Percentiles rank a stretch among this genome's conserved stretches.
Evolutionary conservation across 2,113 vertebrate species (phyloP).

Genomic region (Oncorhynchus nerka): DNA sequence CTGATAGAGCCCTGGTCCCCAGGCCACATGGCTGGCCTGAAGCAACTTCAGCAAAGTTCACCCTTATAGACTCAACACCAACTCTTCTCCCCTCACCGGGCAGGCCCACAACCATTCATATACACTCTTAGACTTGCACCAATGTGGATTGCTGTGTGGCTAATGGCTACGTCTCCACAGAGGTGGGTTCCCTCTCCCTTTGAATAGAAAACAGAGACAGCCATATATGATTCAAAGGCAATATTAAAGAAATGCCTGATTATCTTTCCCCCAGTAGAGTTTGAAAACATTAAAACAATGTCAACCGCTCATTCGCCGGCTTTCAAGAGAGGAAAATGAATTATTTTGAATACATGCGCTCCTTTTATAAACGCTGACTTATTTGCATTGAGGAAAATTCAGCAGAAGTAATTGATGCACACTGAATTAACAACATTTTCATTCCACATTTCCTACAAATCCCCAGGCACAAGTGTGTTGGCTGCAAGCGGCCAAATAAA

Average conservation of each 20-base stretch:
- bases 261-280: constrained; percentile 52
- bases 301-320: constrained; percentile 85
- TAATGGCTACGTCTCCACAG: constrained; percentile 75
- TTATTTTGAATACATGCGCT: constrained; percentile 92
- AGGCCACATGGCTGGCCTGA: background rate
- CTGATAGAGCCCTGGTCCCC: background rate
- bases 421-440: constrained; percentile 95
- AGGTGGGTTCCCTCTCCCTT: background rate
- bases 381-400: constrained; percentile 97
- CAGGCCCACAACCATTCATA: background rate
- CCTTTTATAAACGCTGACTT: constrained; percentile 85
- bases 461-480: constrained; percentile 90
- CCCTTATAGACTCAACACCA: background rate
- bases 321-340: constrained; percentile 85
- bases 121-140: background rate
- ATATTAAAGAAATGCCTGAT: constrained; percentile 67
- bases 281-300: constrained; percentile 83
- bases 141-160: background rate
- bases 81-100: background rate
- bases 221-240: constrained; percentile 4
- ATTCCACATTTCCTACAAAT: constrained; percentile 87
- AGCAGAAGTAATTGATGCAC: constrained; percentile 95
- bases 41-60: background rate
- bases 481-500: constrained; percentile 89
- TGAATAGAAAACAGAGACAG: constrained; percentile 37